These are phyloP conservation scores for Dreissena polymorpha DNA, from an alignment of 1,140 invertebrate genomes.

Conservation along the genomic window DNA sequence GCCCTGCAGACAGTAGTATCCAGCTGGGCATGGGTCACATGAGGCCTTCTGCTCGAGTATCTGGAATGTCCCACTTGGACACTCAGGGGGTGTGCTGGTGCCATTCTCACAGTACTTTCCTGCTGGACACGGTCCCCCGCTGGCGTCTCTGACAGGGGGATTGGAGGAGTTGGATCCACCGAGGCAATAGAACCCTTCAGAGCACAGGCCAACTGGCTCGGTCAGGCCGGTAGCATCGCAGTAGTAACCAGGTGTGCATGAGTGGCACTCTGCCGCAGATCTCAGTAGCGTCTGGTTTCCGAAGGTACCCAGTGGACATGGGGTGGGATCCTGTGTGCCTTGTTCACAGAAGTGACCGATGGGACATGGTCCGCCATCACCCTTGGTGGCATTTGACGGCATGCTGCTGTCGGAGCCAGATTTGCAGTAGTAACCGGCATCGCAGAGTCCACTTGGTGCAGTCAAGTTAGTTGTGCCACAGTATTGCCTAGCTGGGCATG, in stretches of 20 bases:
- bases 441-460: constrained; percentile 65
- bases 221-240: constrained; percentile 71
- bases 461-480: constrained; percentile 71
- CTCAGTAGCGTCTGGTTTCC: constrained; percentile 70
- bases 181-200: constrained; percentile 74
- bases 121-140: constrained; percentile 73
- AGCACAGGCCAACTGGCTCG: constrained; percentile 69
- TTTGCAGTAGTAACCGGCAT: constrained; percentile 74
- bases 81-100: constrained; percentile 64
- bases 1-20: constrained; percentile 71
- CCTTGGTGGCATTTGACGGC: constrained; percentile 64
- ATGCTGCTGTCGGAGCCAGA: constrained; percentile 67
- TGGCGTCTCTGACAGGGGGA: constrained; percentile 59
- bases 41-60: constrained; percentile 62
- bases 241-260: constrained; percentile 72
- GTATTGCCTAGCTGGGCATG: constrained; percentile 74
- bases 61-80: constrained; percentile 70
- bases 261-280: constrained; percentile 63
- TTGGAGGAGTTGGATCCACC: constrained; percentile 69
- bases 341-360: constrained; percentile 73
- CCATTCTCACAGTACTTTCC: constrained; percentile 72
- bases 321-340: constrained; percentile 68
- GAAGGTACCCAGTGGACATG: constrained; percentile 75
- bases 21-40: constrained; percentile 72
- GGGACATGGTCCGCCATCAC: constrained; percentile 73